Conservation (phyloP, 2,797 vertebrate species). For the Urocyon cinereoargenteus region DNA sequence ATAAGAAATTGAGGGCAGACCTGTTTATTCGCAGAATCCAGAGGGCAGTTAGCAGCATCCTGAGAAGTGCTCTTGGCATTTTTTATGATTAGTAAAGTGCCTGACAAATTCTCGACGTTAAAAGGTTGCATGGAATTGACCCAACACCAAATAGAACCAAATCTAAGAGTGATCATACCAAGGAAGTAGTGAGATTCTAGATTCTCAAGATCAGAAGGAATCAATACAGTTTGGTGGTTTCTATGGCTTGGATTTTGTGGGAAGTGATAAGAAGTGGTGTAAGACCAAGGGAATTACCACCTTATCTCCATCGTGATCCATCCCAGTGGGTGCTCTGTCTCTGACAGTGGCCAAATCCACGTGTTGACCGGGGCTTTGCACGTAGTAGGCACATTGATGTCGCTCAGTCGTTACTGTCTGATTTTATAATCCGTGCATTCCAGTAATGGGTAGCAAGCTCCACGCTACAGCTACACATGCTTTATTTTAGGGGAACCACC, state of each 20-base stretch:
- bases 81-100: background rate
- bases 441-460: background rate
- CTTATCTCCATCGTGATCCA: background rate
- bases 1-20: background rate
- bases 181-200: background rate
- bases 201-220: background rate
- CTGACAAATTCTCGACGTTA: background rate
- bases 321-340: background rate
- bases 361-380: background rate
- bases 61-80: background rate
- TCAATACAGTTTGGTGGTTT: background rate
- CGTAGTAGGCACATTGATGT: background rate
- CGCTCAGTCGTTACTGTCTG: background rate
- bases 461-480: background rate
- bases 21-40: background rate
- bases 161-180: background rate
- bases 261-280: background rate
- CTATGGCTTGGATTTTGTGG: conserved; percentile 13
- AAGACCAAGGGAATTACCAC: background rate
- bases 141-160: background rate
- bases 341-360: background rate
- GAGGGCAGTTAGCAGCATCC: background rate
- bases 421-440: background rate
- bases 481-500: conserved; percentile 52
- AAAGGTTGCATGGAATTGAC: background rate